Conservation (phyloP, 2,797 vertebrate genomes). For the Craterocephalus amniculus region DNA sequence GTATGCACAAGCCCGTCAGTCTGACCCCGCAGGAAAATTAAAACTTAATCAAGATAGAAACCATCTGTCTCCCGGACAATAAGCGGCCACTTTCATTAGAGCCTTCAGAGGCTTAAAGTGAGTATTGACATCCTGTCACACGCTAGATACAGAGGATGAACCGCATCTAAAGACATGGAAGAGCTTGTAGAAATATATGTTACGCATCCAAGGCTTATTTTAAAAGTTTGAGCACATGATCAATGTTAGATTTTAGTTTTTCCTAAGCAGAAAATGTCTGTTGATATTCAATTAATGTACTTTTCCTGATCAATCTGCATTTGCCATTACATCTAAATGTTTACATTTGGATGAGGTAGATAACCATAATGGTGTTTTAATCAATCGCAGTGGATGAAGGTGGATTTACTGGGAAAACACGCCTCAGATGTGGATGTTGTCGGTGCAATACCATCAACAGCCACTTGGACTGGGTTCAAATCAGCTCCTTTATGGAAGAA, state of each 20-base stretch:
- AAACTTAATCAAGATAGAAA: slow-evolving; percentile 82
- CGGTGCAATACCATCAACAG: neutral
- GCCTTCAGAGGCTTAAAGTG: slow-evolving; percentile 80
- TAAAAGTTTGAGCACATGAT: neutral
- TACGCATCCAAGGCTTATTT: neutral
- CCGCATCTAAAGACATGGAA: slow-evolving; percentile 2
- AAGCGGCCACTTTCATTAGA: slow-evolving; percentile 79
- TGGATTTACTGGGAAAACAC: neutral
- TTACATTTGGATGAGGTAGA: neutral
- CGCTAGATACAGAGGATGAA: slow-evolving; percentile 3
- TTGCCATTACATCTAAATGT: neutral
- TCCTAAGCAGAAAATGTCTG: too few species aligned
- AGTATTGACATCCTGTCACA: slow-evolving; percentile 54
- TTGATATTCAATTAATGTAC: too few species aligned
- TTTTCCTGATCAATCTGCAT: too few species aligned
- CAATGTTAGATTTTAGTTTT: too few species aligned
- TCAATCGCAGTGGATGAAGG: neutral
- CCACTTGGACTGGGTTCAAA: neutral
- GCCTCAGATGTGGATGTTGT: too few species aligned
- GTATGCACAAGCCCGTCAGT: slow-evolving; percentile 48
- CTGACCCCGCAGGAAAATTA: slow-evolving; percentile 62
- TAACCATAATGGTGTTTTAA: neutral
- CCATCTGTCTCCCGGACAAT: slow-evolving; percentile 82
- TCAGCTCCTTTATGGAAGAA: too few species aligned
- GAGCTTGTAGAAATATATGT: neutral